Base-by-base conservation (phyloP, 1,140 invertebrate genomes). In the Leptopilina clavipes region DNA sequence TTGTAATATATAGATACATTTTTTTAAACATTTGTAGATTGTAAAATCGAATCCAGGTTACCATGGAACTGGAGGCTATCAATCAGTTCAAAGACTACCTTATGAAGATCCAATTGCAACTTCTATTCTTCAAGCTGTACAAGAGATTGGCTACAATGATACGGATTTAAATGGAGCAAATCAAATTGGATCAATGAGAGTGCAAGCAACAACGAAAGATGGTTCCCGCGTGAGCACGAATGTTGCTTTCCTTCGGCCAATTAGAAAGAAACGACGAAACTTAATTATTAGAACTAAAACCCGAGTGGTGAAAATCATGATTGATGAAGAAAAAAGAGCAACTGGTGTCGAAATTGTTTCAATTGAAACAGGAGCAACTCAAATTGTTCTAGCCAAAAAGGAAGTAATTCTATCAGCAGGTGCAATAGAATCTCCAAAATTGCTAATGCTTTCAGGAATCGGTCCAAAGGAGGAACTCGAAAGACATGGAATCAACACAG, bases 211-310 rank as follows among this genome's bases (percentile, higher is more conserved):
- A 0, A 91, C 94, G 82, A 86, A 92, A 17, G 91, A 93, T 40
- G 94, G 94, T 12, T 89, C 91, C 74, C 91, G 95, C 73, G 91
- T 92, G 79, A 95, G 94, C 77, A 92, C 93, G 1, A 93, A 95
- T 70, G 89, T 85, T 25, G 94, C 93, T 8, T 96, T 94, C 85
- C 92, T 96, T 18, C 87, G 92, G 79, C 94, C 95, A 3, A 93
- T 93, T 73, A 86, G 93, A 31, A 84, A 92, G 37, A 92, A 93
- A 78, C 88, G 95, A 71, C 86, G 88, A 3, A 97, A 97, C 87
- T 87, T 97, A 25, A 89, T 91, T 59, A 91, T 96, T 3, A 87
- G 93, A 48, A 94, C 93, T 7, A 91, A 94, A 70, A 91, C 95
- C 0, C 91, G 93, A 72, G 94, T 93, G 0, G 94, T 92, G 0